A percentile compares a stretch with the other conserved stretches of the same genome.
Evolutionary conservation across 2,888 invertebrate genomes (phyloP).

Genomic region (Tetramorium bicarinatum): DNA sequence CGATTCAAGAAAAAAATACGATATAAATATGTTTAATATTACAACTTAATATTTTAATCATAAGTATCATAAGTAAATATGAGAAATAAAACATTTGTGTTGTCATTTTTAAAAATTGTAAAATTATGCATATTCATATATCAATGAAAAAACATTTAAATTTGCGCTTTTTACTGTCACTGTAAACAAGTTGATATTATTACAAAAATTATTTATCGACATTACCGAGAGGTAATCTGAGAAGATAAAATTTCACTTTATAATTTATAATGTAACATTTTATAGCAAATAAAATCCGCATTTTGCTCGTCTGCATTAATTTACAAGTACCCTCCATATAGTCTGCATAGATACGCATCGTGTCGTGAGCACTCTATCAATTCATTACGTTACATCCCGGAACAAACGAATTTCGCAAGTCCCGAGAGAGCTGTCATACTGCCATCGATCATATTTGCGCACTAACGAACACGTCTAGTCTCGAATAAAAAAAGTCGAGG

Average conservation of each 20-base stretch:
- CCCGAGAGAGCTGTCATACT: slow-evolving; percentile 59
- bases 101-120: slow-evolving; percentile 1
- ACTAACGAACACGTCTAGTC: slow-evolving; percentile 30
- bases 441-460: slow-evolving; percentile 72
- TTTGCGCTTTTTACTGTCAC: neutral
- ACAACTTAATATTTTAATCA: neutral
- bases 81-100: neutral
- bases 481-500: slow-evolving; percentile 57
- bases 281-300: neutral
- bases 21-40: slow-evolving; percentile 14
- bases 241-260: slow-evolving; percentile 17
- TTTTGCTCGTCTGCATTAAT: slow-evolving; percentile 35
- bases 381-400: slow-evolving; percentile 63
- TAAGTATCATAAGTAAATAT: neutral
- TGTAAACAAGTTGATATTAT: slow-evolving; percentile 6
- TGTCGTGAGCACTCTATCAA: slow-evolving; percentile 69
- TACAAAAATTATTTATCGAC: slow-evolving; percentile 31
- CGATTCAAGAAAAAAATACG: neutral
- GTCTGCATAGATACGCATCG: slow-evolving; percentile 7
- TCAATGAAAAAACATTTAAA: slow-evolving; percentile 4
- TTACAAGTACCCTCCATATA: slow-evolving; percentile 36
- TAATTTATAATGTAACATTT: slow-evolving; percentile 4
- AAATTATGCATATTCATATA: slow-evolving; percentile 1
- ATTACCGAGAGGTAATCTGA: too few relatives aligned
- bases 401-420: slow-evolving; percentile 64